phyloP scores from a whole-genome alignment of 2,113 vertebrate genomes.

The Choloepus hoffmanni region DNA sequence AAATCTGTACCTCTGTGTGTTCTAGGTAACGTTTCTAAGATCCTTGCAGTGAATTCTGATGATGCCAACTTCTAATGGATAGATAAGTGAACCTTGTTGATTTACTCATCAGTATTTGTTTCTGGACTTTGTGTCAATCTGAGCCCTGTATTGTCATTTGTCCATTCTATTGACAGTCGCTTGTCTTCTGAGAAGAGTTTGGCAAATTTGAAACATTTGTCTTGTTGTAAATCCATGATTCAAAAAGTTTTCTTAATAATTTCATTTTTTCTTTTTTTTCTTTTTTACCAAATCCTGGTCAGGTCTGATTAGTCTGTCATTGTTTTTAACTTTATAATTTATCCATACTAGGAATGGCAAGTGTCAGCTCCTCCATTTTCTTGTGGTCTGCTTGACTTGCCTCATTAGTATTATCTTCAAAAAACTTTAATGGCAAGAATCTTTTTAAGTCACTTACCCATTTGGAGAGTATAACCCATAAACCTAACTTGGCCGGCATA shows the following conservation, averaged over 20 bases:
- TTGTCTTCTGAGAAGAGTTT: not conserved
- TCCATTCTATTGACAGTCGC: not conserved
- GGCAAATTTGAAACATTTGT: not conserved
- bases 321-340: not conserved
- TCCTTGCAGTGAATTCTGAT: slow-evolving; percentile 11
- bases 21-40: not conserved
- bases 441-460: not conserved
- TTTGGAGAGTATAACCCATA: not conserved
- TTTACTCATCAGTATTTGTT: not conserved
- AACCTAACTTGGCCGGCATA: not conserved
- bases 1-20: not conserved
- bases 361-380: not conserved
- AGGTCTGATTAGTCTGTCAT: not conserved
- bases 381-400: not conserved
- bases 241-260: not conserved
- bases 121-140: not conserved
- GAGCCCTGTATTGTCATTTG: not conserved
- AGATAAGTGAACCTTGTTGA: not conserved
- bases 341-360: not conserved
- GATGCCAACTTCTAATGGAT: not conserved
- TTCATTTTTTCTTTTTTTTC: not conserved
- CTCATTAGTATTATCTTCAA: not conserved
- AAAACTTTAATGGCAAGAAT: not conserved
- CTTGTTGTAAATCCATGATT: not conserved
- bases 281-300: not conserved